These are phyloP conservation scores for Platyscapa corneri DNA, from an alignment of 1,140 invertebrate species.

Conservation along the genomic window DNA sequence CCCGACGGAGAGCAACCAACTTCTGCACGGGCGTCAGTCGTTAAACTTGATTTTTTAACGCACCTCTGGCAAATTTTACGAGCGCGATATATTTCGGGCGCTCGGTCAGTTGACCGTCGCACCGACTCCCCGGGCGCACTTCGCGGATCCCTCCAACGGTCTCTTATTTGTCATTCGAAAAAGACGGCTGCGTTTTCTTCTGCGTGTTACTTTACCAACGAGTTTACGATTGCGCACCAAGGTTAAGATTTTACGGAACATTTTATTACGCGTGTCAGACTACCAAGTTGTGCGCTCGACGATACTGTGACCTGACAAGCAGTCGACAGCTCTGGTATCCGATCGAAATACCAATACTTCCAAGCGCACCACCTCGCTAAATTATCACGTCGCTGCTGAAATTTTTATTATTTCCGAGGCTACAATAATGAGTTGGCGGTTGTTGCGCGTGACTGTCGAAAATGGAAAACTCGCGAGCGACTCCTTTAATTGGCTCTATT, in stretches of 20 bases:
- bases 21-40: too few relatives aligned
- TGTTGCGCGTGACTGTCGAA: background rate
- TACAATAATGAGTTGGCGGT: too few relatives aligned
- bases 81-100: background rate
- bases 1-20: too few relatives aligned
- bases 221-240: background rate
- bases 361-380: too few relatives aligned
- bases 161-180: background rate
- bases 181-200: background rate
- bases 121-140: background rate
- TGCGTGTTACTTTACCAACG: background rate
- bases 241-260: background rate
- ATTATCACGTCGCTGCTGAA: too few relatives aligned
- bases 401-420: too few relatives aligned
- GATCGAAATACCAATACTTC: too few relatives aligned
- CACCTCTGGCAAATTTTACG: background rate
- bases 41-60: slow-evolving; percentile 23
- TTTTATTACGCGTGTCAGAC: background rate
- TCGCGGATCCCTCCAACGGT: too few relatives aligned
- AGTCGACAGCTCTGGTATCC: too few relatives aligned
- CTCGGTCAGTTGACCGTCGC: background rate
- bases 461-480: background rate
- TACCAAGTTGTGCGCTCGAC: too few relatives aligned
- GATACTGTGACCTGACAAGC: too few relatives aligned
- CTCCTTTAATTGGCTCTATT: background rate